Evolutionary conservation across 2,888 invertebrate species (phyloP), one percentile per base, ranked within the genome.

Genomic region (Pammene aurita): DNA sequence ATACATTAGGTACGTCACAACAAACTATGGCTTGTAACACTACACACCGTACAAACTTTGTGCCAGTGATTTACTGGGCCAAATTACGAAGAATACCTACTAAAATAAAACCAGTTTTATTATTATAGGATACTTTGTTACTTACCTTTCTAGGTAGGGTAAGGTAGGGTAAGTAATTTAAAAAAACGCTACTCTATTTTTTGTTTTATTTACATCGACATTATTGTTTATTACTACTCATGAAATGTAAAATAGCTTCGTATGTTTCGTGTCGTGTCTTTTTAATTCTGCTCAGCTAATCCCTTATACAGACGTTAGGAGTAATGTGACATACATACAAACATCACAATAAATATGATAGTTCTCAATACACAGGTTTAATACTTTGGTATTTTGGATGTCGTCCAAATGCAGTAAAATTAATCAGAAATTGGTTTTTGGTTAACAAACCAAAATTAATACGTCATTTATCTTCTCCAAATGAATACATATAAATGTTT

Each of bases 381-480:
- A 58, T 58, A 58, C 41, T 62, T 61, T 34, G 48, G 42, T 56
- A 56, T 48, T 14, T 62, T 56, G 55, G 48, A 66, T 55, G 7
- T 61, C n/a, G 34, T 62, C 50, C 41, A 67, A 67, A 67, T 62
- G 62, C 67, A 67, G 41, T 38, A n/a, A 56, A 55, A 55, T 34
- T 56, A 42, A 48, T 0, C 14, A 16, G 10, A 54, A 38, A 48
- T 34, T 16, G 9, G 0, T 62, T 16, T 26, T 13, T 14, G 11
- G 14, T 7, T 11, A n/a, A n/a, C n/a, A 35, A 38, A 56, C 55
- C 10, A 56, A 26, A 56, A 38, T 38, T 6, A 14, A 7, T 50
- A 10, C 10, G n/a, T n/a, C n/a, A n/a, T 52, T n/a, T 4, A 54
- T 16, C 13, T 54, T n/a, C 5, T 52, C 18, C 26, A 50, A 13